A percentile compares a stretch with the other conserved stretches of the same genome.
Evolutionary conservation across 2,113 vertebrate species (phyloP).

Genomic region (Platysteira castanea): DNA sequence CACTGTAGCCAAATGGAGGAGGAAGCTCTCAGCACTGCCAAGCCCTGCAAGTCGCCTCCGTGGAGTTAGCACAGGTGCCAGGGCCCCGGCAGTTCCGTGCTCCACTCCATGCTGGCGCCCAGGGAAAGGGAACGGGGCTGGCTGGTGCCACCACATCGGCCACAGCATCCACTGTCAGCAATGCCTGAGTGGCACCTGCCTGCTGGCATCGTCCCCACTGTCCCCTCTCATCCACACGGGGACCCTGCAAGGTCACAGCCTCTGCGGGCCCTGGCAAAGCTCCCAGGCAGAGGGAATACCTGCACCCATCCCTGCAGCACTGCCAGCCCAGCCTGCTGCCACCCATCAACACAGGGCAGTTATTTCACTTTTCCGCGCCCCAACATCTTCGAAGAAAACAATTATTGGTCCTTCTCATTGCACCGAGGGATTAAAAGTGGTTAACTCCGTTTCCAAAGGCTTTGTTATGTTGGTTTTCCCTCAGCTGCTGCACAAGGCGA

Average conservation of each 20-base stretch:
- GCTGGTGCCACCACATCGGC: neutral
- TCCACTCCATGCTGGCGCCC: fast-evolving
- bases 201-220: neutral
- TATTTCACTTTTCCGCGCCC: neutral
- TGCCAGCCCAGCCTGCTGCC: neutral
- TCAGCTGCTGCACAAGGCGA: slow-evolving; percentile 50
- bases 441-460: slow-evolving; percentile 66
- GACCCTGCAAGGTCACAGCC: slow-evolving; percentile 11
- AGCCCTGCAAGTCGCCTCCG: neutral
- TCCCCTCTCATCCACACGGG: fast-evolving
- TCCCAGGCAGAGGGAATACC: neutral
- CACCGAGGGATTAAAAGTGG: slow-evolving; percentile 53
- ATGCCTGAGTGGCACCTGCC: neutral
- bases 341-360: slow-evolving; percentile 11
- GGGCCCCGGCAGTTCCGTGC: fast-evolving
- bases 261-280: neutral
- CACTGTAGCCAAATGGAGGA: neutral
- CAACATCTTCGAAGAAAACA: slow-evolving; percentile 26
- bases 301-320: neutral
- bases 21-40: neutral
- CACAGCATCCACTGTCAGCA: fast-evolving
- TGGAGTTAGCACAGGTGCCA: neutral
- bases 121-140: neutral
- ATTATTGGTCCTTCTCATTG: slow-evolving; percentile 44
- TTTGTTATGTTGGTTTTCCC: slow-evolving; percentile 67